Base-by-base conservation (phyloP, 1,140 invertebrate genomes). In the Popillia japonica region DNA sequence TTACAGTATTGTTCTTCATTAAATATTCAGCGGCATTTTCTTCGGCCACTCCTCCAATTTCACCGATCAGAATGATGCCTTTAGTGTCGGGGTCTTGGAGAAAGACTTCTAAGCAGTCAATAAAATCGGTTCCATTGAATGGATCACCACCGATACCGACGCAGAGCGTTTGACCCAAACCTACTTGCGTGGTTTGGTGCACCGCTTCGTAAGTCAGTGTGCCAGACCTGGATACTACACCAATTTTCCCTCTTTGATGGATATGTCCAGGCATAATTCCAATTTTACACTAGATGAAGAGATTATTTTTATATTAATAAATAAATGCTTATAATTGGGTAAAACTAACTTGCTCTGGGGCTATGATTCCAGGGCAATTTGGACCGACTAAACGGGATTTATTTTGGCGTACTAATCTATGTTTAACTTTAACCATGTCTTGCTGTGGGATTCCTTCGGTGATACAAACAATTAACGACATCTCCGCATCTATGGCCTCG, bases 381-480 rank as follows among this genome's bases (percentile, higher is more conserved):
- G 98, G 99, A 2, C 99, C 99, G 81, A 99, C 93, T n/a, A 99
- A 90, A 79, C 98, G 92, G 7, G 96, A 97, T 87, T 98, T 99
- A 85, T 91, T 93, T 89, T 99, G 98, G 79, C 93, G 89, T 0
- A 96, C 83, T 17, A 99, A 90, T 74, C 92, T 92, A 83, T 97
- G 94, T 87, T 99, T 99, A 11, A 99, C 97, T 85, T 93, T 92
- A 11, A 99, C 98, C 98, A 99, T 99, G 85, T 99, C 99, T 86
- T 99, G 96, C 86, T 99, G 97, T 59, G 98, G 98, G 83, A 99
- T 96, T 84, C 98, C 98, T 90, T 99, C 99, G n/a, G 98, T 99
- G 83, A 99, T 99, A 88, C 96, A 98, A 9, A 99, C 98, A 87
- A 99, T 96, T n/a, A n/a, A 72, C 99, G 88, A 2, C 96, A 99